A percentile compares a stretch with the other conserved stretches of the same genome.
phyloP scores from a whole-genome alignment of 2,113 vertebrate genomes.

The Poeciliopsis occidentalis region DNA sequence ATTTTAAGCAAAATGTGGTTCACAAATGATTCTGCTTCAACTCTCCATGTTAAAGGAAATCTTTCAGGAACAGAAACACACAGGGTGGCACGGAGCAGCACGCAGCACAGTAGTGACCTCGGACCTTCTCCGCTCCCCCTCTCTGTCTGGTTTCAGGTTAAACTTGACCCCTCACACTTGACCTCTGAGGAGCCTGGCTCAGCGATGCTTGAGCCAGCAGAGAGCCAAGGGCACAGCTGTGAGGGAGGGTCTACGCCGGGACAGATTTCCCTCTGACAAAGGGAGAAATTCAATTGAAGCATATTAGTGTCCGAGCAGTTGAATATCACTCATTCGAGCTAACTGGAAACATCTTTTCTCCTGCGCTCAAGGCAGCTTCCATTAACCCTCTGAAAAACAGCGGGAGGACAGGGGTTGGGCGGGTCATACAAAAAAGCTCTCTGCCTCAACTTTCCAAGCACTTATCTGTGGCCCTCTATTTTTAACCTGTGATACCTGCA shows the following conservation, averaged over 20 bases:
- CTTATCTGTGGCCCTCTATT: conserved; percentile 68
- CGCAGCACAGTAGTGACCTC: conserved; percentile 40
- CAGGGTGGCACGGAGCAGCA: conserved; percentile 22
- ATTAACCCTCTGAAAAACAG: conserved; percentile 71
- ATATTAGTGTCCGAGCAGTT: conserved; percentile 75
- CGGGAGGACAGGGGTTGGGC: conserved; percentile 48
- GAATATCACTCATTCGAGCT: conserved; percentile 75
- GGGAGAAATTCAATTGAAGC: conserved; percentile 76
- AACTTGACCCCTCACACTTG: conserved; percentile 79
- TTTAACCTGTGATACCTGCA: conserved; percentile 80
- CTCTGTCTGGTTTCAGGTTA: conserved; percentile 75
- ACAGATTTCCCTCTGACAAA: conserved; percentile 69
- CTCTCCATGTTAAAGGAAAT: neutral
- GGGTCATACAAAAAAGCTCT: conserved; percentile 54
- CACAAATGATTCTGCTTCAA: neutral
- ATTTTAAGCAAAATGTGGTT: neutral
- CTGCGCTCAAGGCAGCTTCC: conserved; percentile 65
- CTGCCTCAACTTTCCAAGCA: conserved; percentile 62
- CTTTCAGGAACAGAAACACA: conserved; percentile 16
- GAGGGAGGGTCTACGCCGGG: conserved; percentile 67
- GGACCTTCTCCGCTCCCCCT: conserved; percentile 2
- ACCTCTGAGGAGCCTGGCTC: conserved; percentile 63
- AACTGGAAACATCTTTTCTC: conserved; percentile 76
- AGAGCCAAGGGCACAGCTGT: conserved; percentile 69
- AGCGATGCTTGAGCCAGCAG: conserved; percentile 50